Base-by-base conservation (phyloP, 2,797 vertebrate species). In the Myiotriccus ornatus region DNA sequence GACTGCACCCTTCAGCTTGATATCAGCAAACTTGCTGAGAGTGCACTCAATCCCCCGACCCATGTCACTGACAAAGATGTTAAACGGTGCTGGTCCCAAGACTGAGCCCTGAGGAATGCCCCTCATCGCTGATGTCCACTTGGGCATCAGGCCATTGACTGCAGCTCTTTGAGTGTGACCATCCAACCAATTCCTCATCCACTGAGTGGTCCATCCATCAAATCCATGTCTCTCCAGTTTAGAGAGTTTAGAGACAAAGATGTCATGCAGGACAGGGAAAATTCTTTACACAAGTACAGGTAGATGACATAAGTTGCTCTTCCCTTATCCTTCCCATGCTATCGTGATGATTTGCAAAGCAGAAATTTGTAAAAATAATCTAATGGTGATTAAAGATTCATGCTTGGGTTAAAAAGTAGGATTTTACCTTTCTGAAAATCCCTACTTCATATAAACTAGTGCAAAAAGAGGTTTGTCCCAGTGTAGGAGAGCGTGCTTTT, bases 21-120 rank as follows among this genome's bases (percentile, higher is more conserved):
- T 67, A 17, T 28, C n/a, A 27, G n/a, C 44, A 47, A 28, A 67
- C 12, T 21, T 47, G 14, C 25, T 67, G 28, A 70, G 71, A 9
- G 37, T 44, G 21, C 28, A 8, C 37, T 44, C 0, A 0, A 22
- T 57, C 64, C 28, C 14, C 14, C n/a, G 57, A 24, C 30, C 23
- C 17, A 6, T 30, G 37, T 30, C 49, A 13, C n/a, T 37, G 49
- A 28, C 23, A 16, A 14, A 63, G 37, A 11, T 19, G 23, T 19
- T 56, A 15, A 44, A 46, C 39, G 39, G 12, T 32, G 34, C 52
- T 46, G 50, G 44, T 39, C 17, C 25, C 52, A 71, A 1, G 8
- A 52, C 2, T 1, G 0, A 18, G 16, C 27, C 23, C 50, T 63
- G 37, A 32, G n/a, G 73, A 39, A 32, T 14, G 12, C 6, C 57